Percentiles rank a stretch among this genome's conserved stretches.
Evolutionary conservation across 37 sponge, comb jelly and placozoan species (phyloP).

Genomic region (Cladorhizidae sp.): DNA sequence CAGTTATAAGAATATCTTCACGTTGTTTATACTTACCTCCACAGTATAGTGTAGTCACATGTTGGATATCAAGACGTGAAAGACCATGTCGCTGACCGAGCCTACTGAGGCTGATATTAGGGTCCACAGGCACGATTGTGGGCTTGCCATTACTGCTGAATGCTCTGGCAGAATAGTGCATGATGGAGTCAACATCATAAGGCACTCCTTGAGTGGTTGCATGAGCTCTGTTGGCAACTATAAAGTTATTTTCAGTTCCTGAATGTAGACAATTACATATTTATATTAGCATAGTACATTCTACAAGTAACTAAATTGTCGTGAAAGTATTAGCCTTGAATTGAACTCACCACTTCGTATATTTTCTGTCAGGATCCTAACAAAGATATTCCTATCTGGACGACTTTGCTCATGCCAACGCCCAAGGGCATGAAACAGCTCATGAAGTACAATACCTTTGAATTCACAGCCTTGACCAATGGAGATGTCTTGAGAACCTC

Average conservation of each 20-base stretch:
- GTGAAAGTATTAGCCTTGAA: too few relatives aligned
- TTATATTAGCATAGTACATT: neutral
- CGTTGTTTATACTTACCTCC: neutral
- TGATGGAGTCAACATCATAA: conserved; percentile 77
- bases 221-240: conserved; percentile 20
- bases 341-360: conserved; percentile 39
- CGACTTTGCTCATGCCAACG: conserved; percentile 88
- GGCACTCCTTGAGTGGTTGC: conserved; percentile 71
- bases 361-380: conserved; percentile 49
- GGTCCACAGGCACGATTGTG: conserved; percentile 58
- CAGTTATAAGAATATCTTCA: too few relatives aligned
- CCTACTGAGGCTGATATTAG: neutral
- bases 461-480: conserved; percentile 80
- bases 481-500: conserved; percentile 70
- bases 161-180: conserved; percentile 76
- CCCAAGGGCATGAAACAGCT: conserved; percentile 45
- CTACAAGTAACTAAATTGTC: too few relatives aligned
- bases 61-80: conserved; percentile 53
- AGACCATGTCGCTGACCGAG: conserved; percentile 75
- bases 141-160: conserved; percentile 60
- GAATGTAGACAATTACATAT: neutral
- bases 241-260: conserved; percentile 71
- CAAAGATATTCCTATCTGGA: conserved; percentile 74
- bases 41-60: conserved; percentile 65
- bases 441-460: conserved; percentile 78